Evolutionary conservation across 1,140 invertebrate species (phyloP), one percentile per base, ranked within the genome.

Genomic region (Sminthurides bifidus): DNA sequence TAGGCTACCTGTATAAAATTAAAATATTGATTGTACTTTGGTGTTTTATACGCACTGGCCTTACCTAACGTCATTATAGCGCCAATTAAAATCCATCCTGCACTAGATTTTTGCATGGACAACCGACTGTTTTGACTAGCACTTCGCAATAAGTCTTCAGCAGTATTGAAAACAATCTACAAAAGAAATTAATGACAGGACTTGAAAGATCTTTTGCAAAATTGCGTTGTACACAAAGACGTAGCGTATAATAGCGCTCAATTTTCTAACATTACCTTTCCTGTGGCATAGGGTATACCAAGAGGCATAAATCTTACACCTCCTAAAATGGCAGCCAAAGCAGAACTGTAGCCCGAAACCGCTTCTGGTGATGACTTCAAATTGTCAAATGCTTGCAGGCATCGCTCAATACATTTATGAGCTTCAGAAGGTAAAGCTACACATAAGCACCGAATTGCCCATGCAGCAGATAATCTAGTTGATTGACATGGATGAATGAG

Each of bases 91-190:
- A 97, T 77, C 96, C 96, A 98, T 15, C 93, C 95, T 53, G 93
- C 91, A 69, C 94, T 89, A 33, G 92, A 96, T 70, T 92, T 79
- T 68, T 92, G 89, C 41, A 95, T 77, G 12, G 93, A 95, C 52
- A 99, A 75, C 56, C 92, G 79, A 71, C 90, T 92, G 72, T 93
- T 97, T 74, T 97, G 93, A 67, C 84, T 91, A n/a, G 95, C 94
- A 63, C 91, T 95, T 66, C 93, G 77, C 21, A 99, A 74, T 48
- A 99, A 71, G 69, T 98, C 94, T 76, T 98, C 95, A 23, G 92
- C 94, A 33, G 92, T 87, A 69, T 91, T 92, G 70, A 98, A 98
- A 41, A 97, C 90, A 64, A 85, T 78, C 79, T 82, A 65, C n/a
- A 68, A 67, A 63, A 12, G 55, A 60, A 61, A 49, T 29, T 24